Percentiles rank a stretch among this genome's conserved stretches.
Conservation (phyloP, 2,888 invertebrate genomes). For the Apodemia duryi region DNA sequence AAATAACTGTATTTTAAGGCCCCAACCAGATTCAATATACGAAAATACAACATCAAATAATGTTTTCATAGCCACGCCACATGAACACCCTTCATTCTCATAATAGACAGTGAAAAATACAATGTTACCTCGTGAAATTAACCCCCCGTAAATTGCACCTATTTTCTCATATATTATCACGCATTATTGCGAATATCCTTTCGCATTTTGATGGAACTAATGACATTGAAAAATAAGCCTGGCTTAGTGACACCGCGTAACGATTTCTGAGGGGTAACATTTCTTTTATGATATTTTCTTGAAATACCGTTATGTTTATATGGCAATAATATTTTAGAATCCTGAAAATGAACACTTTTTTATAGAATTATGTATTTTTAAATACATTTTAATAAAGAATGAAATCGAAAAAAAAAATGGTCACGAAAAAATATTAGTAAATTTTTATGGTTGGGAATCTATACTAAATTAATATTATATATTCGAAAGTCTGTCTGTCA, state of each 20-base stretch:
- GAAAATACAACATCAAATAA: slow-evolving; percentile 7
- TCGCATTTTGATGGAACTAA: slow-evolving; percentile 46
- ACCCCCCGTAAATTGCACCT: slow-evolving; percentile 28
- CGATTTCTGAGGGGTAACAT: slow-evolving; percentile 37
- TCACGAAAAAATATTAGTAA: no score
- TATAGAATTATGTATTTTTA: no score
- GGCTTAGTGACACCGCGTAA: slow-evolving; percentile 40
- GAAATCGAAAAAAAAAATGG: no score
- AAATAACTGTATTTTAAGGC: no score
- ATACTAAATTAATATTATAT: no score
- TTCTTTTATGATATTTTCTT: slow-evolving; percentile 26
- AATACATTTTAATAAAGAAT: no score
- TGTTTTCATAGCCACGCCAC: background rate
- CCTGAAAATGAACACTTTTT: background rate
- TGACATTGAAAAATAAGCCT: slow-evolving; percentile 57
- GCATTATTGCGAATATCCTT: slow-evolving; percentile 31
- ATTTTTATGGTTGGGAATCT: no score
- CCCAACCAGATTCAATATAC: no score
- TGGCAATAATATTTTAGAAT: background rate
- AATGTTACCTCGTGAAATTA: slow-evolving; percentile 14
- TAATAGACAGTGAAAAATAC: slow-evolving; percentile 16
- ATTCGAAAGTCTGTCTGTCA: no score
- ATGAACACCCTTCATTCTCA: slow-evolving; percentile 8
- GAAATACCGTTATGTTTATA: slow-evolving; percentile 10
- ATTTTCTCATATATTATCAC: slow-evolving; percentile 39